Base-by-base conservation (phyloP, 2,113 vertebrate species). In the Nothobranchius kuhntae region DNA sequence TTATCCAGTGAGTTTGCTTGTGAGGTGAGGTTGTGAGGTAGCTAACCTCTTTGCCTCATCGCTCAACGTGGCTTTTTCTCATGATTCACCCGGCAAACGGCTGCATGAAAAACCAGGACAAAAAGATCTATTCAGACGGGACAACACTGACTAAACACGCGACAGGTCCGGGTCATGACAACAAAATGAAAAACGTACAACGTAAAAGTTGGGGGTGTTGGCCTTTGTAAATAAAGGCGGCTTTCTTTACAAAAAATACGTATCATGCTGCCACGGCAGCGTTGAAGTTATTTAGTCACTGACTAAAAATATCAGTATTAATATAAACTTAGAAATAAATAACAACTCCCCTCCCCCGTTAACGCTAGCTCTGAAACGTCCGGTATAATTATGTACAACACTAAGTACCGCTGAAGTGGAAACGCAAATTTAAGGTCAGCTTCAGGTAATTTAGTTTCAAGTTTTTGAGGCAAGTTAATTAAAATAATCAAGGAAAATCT, bases 161-260 rank as follows among this genome's bases (percentile, higher is more conserved):
- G 73, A 78, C 68, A 74, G 80, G 83, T 79, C 74, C n/a, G 71
- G 82, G 80, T 87, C 77, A 66, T 85, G 81, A 65, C 2, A 30
- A 30, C 30, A 30, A 30, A 30, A 30, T 3, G 1, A 30, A 30
- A 30, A 30, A 30, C 1, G 30, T 30, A 30, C 30, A 89, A 80
- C 73, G 75, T 87, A 77, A 77, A 80, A 13, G 85, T 83, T 79
- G 60, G 91, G 87, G 90, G 82, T 78, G 76, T 82, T 84, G 81
- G 93, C 96, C 96, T 98, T 95, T 91, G 92, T 95, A 94, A 96
- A 98, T 93, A 96, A 98, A 98, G 95, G 96, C 96, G 94, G 92
- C 90, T 94, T 83, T 92, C 89, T 92, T 94, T 95, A 95, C 94
- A 95, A 96, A 95, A 93, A 91, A 74, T 94, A 94, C 93, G 92